These are phyloP conservation scores for Astreopora myriophthalma DNA, from an alignment of 64 coral and sea anemone genomes.

Conservation along the genomic window DNA sequence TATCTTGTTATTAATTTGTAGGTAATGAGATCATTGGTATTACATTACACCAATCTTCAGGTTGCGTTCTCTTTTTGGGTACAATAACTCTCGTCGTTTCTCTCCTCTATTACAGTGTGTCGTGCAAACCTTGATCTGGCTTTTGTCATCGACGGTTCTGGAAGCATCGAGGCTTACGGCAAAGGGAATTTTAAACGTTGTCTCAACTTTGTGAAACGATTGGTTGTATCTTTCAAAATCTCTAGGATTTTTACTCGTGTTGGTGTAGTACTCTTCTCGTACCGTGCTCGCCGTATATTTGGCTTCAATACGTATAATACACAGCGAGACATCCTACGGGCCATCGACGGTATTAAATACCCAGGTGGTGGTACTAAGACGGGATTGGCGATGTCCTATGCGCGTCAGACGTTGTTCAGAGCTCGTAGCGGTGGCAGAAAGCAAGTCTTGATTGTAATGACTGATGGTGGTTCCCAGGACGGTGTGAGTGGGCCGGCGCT, in stretches of 20 bases:
- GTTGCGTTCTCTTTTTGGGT: neutral
- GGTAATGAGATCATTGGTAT: too few species aligned
- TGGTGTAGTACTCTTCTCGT: conserved; percentile 62
- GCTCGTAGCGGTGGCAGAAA: neutral
- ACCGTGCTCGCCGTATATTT: conserved; percentile 43
- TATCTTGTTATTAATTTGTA: neutral
- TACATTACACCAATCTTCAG: too few species aligned
- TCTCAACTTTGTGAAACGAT: conserved; percentile 61
- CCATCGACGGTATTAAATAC: conserved; percentile 62
- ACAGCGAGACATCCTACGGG: conserved; percentile 12
- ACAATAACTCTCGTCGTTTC: neutral
- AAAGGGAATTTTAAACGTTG: conserved; percentile 70
- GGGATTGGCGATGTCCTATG: conserved; percentile 34
- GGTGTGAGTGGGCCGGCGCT: conserved; percentile 49
- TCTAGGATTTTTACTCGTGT: conserved; percentile 48
- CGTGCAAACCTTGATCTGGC: conserved; percentile 63
- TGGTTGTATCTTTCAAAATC: conserved; percentile 66
- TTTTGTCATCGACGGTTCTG: conserved; percentile 81
- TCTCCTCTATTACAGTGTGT: conserved; percentile 55
- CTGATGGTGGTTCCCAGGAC: conserved; percentile 79
- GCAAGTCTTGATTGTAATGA: conserved; percentile 66
- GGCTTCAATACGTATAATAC: conserved; percentile 48
- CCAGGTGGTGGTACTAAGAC: conserved; percentile 55
- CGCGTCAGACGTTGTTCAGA: conserved; percentile 7
- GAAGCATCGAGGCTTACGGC: conserved; percentile 77